These are phyloP conservation scores for Trichopria drosophilae DNA, from an alignment of 2,888 invertebrate genomes.

Conservation along the genomic window DNA sequence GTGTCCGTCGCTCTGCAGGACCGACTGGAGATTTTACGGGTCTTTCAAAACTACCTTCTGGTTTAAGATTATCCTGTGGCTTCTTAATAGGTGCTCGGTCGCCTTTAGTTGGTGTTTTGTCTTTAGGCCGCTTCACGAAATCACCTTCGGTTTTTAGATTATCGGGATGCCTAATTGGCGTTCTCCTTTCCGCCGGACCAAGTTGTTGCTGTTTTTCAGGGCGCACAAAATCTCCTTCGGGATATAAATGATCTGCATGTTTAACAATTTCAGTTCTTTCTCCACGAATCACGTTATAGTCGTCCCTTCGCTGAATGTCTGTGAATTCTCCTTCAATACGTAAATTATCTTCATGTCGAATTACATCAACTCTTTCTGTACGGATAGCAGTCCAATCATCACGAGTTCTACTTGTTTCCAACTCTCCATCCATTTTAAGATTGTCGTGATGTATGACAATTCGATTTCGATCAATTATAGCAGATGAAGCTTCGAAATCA, in stretches of 20 bases:
- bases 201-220: conserved; percentile 50
- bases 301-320: conserved; percentile 58
- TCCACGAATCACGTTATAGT: conserved; percentile 63
- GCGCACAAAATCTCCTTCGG: conserved; percentile 56
- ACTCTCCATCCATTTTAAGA: conserved; percentile 57
- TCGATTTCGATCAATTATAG: conserved; percentile 65
- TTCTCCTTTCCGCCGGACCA: conserved; percentile 55
- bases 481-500: conserved; percentile 53
- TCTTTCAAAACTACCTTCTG: conserved; percentile 59
- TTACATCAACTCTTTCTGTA: too few relatives aligned
- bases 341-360: conserved; percentile 58
- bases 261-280: conserved; percentile 66
- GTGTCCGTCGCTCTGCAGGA: conserved; percentile 56
- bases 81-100: conserved; percentile 56
- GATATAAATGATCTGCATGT: conserved; percentile 55
- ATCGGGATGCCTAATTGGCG: conserved; percentile 54
- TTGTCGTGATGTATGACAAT: conserved; percentile 59
- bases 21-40: conserved; percentile 55
- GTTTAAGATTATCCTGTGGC: conserved; percentile 55
- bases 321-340: conserved; percentile 67
- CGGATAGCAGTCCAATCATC: conserved; percentile 55
- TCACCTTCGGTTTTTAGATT: conserved; percentile 65
- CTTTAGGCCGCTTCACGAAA: conserved; percentile 53
- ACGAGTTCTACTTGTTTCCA: conserved; percentile 43
- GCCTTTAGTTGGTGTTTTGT: conserved; percentile 36